Base-by-base conservation (phyloP, 2,888 invertebrate species). In the Aphidius colemani region DNA sequence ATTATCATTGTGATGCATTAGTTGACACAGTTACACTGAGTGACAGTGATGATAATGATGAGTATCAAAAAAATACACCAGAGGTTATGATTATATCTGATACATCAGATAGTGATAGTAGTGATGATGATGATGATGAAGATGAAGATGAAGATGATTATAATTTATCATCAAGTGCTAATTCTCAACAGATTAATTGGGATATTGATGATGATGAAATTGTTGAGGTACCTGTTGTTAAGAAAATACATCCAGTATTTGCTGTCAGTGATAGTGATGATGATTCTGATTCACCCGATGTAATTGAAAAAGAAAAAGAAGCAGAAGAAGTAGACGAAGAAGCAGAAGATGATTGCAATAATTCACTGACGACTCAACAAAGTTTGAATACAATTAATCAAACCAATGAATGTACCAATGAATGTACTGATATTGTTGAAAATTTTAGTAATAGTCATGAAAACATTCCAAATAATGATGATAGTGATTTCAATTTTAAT, bases 191-290 rank as follows among this genome's bases (percentile, higher is more conserved):
- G 2, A 18, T 10, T 39, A 18, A 40, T 41, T 30, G 30, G 30
- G 53, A 8, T 40, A 39, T 7, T 40, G 39, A 18, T 48, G 61
- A 61, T 10, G 48, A 53, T 57, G 57, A 63, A 7, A 40, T 58
- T 7, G 13, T 51, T 43, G 62, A 57, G 11, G 50, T 63, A 39
- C 57, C 62, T 8, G 50, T 50, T 13, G 57, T 41, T 7, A 58
- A 58, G 40, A 30, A 49, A 44, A 57, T 50, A 9, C 40, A 57
- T 63, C 57, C 56, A 11, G 39, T 30, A 13, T 48, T 48, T 11
- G 44, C 39, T 11, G 44, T 61, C 7, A 61, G 56, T 11, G 30
- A 48, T 5, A 46, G n/a, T n/a, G 39, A 11, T 6, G 56, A 30
- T 3, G 56, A 57, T 8, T 13, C 13, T 41, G 46, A 57, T 45